Evolutionary conservation across 64 coral and sea anemone genomes (phyloP).

Genomic region (Trachythela sp.): DNA sequence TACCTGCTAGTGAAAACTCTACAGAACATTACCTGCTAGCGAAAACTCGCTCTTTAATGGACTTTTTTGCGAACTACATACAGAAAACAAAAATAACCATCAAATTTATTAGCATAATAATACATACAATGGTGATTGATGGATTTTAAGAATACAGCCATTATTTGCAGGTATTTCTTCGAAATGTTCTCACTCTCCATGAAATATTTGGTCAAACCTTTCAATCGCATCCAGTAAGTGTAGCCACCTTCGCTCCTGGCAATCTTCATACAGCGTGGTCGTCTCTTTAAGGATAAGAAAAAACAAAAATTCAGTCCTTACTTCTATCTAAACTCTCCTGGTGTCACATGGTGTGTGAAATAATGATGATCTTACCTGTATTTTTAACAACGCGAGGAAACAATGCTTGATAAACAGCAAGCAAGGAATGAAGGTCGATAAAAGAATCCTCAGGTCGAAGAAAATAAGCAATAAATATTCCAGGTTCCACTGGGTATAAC

Average conservation of each 20-base stretch:
- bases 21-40: background rate
- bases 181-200: background rate
- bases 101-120: background rate
- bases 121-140: too few relatives aligned
- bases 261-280: background rate
- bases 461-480: constrained; percentile 7
- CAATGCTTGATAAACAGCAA: background rate
- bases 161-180: too few relatives aligned
- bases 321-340: background rate
- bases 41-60: background rate
- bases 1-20: constrained; percentile 15
- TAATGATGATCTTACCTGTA: background rate
- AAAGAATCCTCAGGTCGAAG: background rate
- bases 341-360: background rate
- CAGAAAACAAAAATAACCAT: background rate
- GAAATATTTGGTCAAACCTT: background rate
- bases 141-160: too few relatives aligned
- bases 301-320: background rate
- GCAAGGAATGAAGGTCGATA: background rate
- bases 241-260: background rate
- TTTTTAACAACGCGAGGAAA: background rate
- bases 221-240: background rate
- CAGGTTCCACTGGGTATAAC: background rate
- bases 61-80: background rate
- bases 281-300: background rate